Conservation (phyloP, 2,888 invertebrate species). For the Leucozona laternaria region DNA sequence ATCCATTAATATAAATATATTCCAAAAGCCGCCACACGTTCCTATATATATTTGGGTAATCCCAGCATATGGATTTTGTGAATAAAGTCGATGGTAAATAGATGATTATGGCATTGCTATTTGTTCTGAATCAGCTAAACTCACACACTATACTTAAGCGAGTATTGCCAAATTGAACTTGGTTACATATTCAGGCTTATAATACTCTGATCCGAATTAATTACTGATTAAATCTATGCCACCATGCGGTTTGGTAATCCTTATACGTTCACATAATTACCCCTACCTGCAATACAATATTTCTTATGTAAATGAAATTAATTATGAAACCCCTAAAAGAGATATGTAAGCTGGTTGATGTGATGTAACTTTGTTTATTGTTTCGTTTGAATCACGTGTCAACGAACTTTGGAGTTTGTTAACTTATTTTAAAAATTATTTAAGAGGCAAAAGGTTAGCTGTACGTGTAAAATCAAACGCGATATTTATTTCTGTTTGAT, state of each 20-base stretch:
- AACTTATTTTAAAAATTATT: neutral
- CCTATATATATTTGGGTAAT: neutral
- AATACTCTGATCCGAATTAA: slow-evolving; percentile 40
- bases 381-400: neutral
- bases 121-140: slow-evolving; percentile 1
- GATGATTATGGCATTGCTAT: neutral
- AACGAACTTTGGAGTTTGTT: neutral
- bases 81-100: neutral
- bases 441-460: too few species aligned
- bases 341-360: neutral
- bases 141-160: neutral
- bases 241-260: slow-evolving; percentile 29
- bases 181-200: slow-evolving; percentile 31
- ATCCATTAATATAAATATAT: slow-evolving; percentile 13
- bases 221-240: slow-evolving; percentile 50
- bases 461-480: too few species aligned
- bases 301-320: slow-evolving; percentile 8
- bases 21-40: neutral
- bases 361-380: neutral
- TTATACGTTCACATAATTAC: slow-evolving; percentile 40
- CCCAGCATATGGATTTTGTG: slow-evolving; percentile 1
- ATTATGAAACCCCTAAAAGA: neutral
- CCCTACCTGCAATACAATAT: slow-evolving; percentile 3
- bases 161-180: slow-evolving; percentile 47
- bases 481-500: too few species aligned